Evolutionary conservation across 2,888 invertebrate species (phyloP).

Genomic region (Leptinotarsa peninsularis): DNA sequence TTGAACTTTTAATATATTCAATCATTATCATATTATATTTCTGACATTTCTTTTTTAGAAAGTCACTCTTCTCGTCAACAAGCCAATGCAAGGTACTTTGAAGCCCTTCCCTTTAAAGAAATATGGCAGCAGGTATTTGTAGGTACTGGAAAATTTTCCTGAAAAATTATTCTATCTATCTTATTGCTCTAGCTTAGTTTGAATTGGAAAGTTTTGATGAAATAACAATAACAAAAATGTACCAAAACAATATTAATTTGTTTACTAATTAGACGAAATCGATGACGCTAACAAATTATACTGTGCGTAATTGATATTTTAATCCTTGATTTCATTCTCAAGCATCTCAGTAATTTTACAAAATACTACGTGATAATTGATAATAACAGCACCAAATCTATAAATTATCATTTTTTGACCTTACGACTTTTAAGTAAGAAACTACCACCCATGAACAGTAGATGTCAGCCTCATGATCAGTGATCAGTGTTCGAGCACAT

Average conservation of each 20-base stretch:
- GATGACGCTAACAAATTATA: neutral
- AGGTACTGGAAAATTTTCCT: too few species aligned
- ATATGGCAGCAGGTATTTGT: too few species aligned
- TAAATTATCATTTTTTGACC: slow-evolving; percentile 49
- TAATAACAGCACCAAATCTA: neutral
- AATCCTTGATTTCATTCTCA: too few species aligned
- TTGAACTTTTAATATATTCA: too few species aligned
- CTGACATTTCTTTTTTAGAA: too few species aligned
- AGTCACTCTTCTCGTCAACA: too few species aligned
- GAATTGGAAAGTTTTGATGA: neutral
- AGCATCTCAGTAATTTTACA: neutral
- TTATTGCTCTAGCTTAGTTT: neutral
- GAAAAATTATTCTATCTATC: neutral
- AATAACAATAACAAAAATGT: neutral
- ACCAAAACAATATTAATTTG: slow-evolving; percentile 2
- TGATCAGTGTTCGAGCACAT: slow-evolving; percentile 41
- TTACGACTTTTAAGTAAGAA: slow-evolving; percentile 32
- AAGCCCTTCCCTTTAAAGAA: too few species aligned
- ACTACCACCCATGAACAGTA: slow-evolving; percentile 41
- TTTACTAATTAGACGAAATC: neutral
- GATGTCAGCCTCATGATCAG: slow-evolving; percentile 41
- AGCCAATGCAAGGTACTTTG: too few species aligned
- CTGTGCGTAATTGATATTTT: neutral
- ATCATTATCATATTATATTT: too few species aligned
- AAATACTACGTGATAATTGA: too few species aligned